Evolutionary conservation across 2,797 vertebrate species (phyloP).

Genomic region (Argyrosomus regius): DNA sequence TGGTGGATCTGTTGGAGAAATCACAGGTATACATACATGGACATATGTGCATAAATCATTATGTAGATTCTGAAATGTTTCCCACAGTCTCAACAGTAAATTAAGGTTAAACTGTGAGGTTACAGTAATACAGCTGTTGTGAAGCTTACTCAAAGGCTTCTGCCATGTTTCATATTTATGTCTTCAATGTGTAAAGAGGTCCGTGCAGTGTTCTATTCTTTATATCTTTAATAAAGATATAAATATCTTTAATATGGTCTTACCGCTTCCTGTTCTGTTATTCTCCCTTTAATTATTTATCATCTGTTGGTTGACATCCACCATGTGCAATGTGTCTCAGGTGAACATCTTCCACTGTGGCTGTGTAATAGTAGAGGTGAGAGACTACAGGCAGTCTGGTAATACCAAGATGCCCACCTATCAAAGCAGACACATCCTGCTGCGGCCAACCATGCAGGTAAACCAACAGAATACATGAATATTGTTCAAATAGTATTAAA

Average conservation of each 20-base stretch:
- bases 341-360: constrained; percentile 99
- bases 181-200: neutral
- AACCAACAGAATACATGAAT: neutral
- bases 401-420: constrained; percentile 95
- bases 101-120: neutral
- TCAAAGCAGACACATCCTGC: constrained; percentile 94
- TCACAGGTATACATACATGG: constrained; percentile 89
- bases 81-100: neutral
- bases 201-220: neutral
- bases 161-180: neutral
- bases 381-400: constrained; percentile 96
- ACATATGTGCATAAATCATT: neutral
- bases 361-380: constrained; percentile 97
- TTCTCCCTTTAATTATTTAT: neutral
- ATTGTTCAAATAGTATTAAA: too few relatives aligned
- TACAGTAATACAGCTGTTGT: neutral
- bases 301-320: constrained; percentile 1
- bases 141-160: neutral
- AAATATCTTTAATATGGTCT: neutral
- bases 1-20: constrained; percentile 99
- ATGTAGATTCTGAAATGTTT: constrained; percentile 1
- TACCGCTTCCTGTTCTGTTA: neutral
- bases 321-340: constrained; percentile 76
- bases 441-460: constrained; percentile 98
- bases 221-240: neutral